Conservation (phyloP, 1,140 invertebrate genomes). For the Drosophila tsacasi region DNA sequence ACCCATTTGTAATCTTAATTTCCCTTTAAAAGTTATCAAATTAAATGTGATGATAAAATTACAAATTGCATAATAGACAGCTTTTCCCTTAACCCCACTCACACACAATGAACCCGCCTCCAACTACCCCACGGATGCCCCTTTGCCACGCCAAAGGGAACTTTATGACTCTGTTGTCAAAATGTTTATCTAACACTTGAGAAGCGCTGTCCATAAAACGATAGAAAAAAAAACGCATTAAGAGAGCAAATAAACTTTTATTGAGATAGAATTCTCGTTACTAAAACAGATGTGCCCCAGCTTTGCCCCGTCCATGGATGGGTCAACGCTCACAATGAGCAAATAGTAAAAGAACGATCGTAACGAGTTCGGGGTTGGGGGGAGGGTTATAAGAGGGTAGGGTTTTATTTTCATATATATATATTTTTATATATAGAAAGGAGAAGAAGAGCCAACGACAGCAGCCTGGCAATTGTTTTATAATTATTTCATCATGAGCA, state of each 20-base stretch:
- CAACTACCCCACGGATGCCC: neutral
- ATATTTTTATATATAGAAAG: neutral
- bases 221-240: slow-evolving; percentile 61
- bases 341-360: slow-evolving; percentile 32
- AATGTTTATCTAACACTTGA: slow-evolving; percentile 79
- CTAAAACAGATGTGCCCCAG: slow-evolving; percentile 58
- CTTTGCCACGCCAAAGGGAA: slow-evolving; percentile 10
- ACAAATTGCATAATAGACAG: slow-evolving; percentile 44
- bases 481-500: slow-evolving; percentile 67
- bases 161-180: slow-evolving; percentile 72
- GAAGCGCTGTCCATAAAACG: slow-evolving; percentile 53
- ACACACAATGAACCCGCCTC: slow-evolving; percentile 2
- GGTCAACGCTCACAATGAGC: slow-evolving; percentile 32
- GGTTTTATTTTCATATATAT: neutral
- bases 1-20: neutral
- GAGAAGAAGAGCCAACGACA: slow-evolving; percentile 13
- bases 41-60: slow-evolving; percentile 17
- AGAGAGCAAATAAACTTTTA: slow-evolving; percentile 70
- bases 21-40: slow-evolving; percentile 4
- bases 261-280: slow-evolving; percentile 57
- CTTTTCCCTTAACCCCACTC: slow-evolving; percentile 12
- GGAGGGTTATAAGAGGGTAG: neutral
- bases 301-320: slow-evolving; percentile 8
- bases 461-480: slow-evolving; percentile 74
- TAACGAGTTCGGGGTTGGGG: slow-evolving; percentile 2